A percentile compares a stretch with the other conserved stretches of the same genome.
Conservation (phyloP, 2,113 vertebrate species). For the Donacobius atricapilla region DNA sequence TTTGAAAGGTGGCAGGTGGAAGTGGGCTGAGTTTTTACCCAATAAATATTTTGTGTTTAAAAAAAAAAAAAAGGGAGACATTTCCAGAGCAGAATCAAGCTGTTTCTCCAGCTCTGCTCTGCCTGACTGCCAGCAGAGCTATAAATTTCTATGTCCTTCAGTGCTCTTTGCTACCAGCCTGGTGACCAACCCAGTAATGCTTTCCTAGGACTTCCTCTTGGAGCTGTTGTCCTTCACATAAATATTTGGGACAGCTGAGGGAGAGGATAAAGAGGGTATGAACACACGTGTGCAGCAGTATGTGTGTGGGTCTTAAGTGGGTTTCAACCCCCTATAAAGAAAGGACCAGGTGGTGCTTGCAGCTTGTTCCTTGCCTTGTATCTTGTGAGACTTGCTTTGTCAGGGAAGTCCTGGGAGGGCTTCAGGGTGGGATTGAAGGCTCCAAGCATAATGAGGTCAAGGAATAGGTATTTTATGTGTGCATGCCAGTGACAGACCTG, state of each 20-base stretch:
- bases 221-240: not conserved
- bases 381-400: not conserved
- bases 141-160: not conserved
- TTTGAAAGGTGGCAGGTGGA: conserved; percentile 67
- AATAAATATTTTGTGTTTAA: conserved; percentile 53
- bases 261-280: not conserved
- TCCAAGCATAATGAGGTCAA: not conserved
- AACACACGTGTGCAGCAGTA: not conserved
- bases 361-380: not conserved
- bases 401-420: not conserved
- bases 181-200: not conserved
- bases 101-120: conserved; percentile 31
- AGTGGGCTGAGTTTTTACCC: conserved; percentile 67
- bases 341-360: not conserved
- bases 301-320: not conserved
- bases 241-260: not conserved
- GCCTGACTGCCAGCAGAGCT: not conserved
- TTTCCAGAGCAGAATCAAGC: conserved; percentile 39
- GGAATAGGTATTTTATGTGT: not conserved
- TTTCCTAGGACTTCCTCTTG: not conserved
- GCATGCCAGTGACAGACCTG: not conserved
- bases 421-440: not conserved
- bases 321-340: not conserved
- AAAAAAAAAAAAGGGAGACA: not conserved
- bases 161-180: not conserved